These are phyloP conservation scores for Aix galericulata DNA, from an alignment of 2,113 vertebrate genomes.

Conservation along the genomic window DNA sequence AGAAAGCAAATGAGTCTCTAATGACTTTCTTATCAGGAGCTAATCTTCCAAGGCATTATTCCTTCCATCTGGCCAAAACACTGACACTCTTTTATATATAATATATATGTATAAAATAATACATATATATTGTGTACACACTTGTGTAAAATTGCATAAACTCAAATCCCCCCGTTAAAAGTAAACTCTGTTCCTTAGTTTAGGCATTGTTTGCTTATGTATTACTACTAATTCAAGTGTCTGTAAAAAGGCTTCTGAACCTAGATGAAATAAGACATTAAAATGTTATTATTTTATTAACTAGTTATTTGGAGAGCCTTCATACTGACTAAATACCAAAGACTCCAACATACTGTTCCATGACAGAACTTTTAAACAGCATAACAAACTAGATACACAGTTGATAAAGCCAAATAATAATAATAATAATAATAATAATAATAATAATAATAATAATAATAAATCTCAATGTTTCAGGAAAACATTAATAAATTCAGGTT, in stretches of 20 bases:
- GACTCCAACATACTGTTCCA: neutral
- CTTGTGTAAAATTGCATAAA: neutral
- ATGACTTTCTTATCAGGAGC: neutral
- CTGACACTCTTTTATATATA: neutral
- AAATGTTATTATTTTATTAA: neutral
- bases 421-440: no score
- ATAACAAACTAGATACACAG: neutral
- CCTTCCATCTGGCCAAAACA: neutral
- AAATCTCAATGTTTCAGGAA: neutral
- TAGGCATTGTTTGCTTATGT: neutral
- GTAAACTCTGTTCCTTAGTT: neutral
- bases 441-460: no score
- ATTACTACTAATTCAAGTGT: neutral
- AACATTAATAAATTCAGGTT: neutral
- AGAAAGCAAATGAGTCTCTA: neutral
- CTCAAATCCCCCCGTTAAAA: neutral
- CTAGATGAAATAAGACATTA: neutral
- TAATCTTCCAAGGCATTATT: neutral
- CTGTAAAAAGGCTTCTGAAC: neutral
- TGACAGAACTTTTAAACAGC: neutral
- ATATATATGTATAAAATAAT: neutral
- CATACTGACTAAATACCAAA: neutral
- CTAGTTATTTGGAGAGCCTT: neutral
- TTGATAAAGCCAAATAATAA: neutral
- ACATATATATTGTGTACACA: neutral